Evolutionary conservation across 35 echinoderm and acorn worm genomes (phyloP).

Genomic region (Anneissia japonica): DNA sequence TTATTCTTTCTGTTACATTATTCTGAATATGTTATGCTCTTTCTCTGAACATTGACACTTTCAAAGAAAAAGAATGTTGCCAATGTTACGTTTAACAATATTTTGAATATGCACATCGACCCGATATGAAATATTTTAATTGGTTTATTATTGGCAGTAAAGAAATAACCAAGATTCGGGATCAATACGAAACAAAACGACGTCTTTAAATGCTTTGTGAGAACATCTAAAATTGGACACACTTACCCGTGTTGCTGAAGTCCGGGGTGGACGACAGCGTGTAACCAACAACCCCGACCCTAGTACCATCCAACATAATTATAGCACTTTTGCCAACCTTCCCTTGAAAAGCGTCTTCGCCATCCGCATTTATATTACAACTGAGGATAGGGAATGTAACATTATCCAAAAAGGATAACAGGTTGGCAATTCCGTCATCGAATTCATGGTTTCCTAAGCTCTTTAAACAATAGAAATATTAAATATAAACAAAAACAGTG

Average conservation of each 20-base stretch:
- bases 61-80: no score
- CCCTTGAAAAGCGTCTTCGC: neutral
- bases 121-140: no score
- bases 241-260: constrained; percentile 30
- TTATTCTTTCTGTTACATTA: no score
- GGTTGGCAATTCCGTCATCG: constrained; percentile 5
- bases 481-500: neutral
- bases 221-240: no score
- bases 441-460: constrained; percentile 44
- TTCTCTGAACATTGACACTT: no score
- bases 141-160: no score
- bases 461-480: neutral
- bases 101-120: no score
- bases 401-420: constrained; percentile 26
- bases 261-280: constrained; percentile 7
- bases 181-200: no score
- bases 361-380: constrained; percentile 28
- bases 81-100: no score
- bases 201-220: no score
- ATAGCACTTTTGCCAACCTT: constrained; percentile 1
- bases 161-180: no score
- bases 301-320: neutral
- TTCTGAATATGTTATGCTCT: no score
- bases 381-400: constrained; percentile 30
- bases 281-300: constrained; percentile 35